A percentile compares a stretch with the other conserved stretches of the same genome.
Conservation (phyloP, 2,888 invertebrate genomes). For the Heliconius cydno region DNA sequence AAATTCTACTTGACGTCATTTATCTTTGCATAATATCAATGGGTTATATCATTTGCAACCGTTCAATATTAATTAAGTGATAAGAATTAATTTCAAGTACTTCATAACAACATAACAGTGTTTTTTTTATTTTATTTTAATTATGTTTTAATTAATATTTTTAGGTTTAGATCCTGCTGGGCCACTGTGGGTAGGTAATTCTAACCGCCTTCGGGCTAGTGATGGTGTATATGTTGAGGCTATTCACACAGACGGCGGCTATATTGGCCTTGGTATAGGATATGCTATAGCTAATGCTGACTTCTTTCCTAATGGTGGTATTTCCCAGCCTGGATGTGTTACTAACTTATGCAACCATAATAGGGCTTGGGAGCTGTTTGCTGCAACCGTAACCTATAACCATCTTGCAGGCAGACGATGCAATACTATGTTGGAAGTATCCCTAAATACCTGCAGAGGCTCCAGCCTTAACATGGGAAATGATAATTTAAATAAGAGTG, state of each 20-base stretch:
- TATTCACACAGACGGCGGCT: constrained; percentile 67
- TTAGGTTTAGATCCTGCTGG: constrained; percentile 74
- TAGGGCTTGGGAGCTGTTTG: constrained; percentile 62
- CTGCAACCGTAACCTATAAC: constrained; percentile 56
- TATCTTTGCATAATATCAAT: background rate
- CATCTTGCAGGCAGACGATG: constrained; percentile 59
- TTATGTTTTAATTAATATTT: constrained; percentile 22
- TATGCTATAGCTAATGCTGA: constrained; percentile 74
- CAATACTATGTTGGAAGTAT: constrained; percentile 51
- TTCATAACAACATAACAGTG: too few relatives aligned
- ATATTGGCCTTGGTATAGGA: constrained; percentile 55
- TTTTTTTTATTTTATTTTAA: background rate
- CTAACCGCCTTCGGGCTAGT: constrained; percentile 54
- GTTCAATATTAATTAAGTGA: background rate
- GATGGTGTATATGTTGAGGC: constrained; percentile 72
- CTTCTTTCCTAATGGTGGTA: constrained; percentile 84
- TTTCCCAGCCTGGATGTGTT: constrained; percentile 60
- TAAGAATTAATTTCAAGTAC: too few relatives aligned
- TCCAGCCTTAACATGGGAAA: constrained; percentile 59
- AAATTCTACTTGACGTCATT: background rate
- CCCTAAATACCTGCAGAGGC: constrained; percentile 57
- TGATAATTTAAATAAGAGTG: constrained; percentile 56
- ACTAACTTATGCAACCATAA: constrained; percentile 61
- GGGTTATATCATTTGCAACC: background rate
- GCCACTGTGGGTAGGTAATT: constrained; percentile 62